phyloP scores from a whole-genome alignment of 2,113 vertebrate genomes.

The Irena cyanogastra region DNA sequence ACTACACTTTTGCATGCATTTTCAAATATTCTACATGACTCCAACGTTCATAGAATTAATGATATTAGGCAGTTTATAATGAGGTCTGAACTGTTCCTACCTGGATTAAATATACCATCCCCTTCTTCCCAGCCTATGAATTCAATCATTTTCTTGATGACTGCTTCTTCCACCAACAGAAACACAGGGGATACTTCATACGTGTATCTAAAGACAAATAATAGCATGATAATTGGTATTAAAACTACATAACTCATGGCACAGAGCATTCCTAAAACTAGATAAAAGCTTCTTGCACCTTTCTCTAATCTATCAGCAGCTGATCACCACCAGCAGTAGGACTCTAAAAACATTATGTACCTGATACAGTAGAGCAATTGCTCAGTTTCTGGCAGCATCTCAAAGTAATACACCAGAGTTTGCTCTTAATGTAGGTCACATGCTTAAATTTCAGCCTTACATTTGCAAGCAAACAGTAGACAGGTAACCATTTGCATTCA shows the following conservation, averaged over 20 bases:
- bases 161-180: constrained; percentile 82
- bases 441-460: background rate
- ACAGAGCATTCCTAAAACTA: background rate
- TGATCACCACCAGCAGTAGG: background rate
- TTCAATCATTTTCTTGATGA: constrained; percentile 86
- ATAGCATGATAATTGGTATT: background rate
- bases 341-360: background rate
- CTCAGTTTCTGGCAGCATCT: background rate
- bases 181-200: constrained; percentile 88
- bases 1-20: background rate
- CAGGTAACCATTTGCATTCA: background rate
- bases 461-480: background rate
- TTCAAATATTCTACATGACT: background rate
- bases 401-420: background rate
- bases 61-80: background rate
- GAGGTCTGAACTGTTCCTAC: constrained; percentile 56
- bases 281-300: background rate
- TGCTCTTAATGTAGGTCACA: background rate
- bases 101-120: constrained; percentile 89
- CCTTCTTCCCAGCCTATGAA: constrained; percentile 84
- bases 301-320: background rate
- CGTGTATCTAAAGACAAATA: constrained; percentile 78
- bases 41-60: background rate
- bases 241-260: background rate
- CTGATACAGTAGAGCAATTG: background rate